Conservation (phyloP, 1,140 invertebrate species). For the Panulirus ornatus region DNA sequence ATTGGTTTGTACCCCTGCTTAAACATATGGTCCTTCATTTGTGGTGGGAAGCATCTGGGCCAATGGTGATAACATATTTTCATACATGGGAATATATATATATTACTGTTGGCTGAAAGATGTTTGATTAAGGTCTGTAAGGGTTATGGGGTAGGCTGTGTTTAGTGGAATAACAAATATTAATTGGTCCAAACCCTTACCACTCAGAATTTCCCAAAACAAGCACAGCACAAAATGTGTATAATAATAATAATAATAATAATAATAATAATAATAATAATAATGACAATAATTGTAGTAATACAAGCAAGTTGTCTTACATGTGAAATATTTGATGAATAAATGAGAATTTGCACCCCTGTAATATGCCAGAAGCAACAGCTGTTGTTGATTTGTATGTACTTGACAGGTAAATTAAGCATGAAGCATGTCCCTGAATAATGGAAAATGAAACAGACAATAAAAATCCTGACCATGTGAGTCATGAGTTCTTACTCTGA, state of each 20-base stretch:
- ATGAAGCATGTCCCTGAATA: not conserved
- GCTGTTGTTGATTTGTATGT: constrained; percentile 5
- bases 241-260: constrained; percentile 19
- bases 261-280: not conserved
- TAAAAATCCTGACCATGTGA: no score
- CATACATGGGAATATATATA: not conserved
- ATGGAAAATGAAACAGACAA: no score
- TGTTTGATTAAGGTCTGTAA: constrained; percentile 9
- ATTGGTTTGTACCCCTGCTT: constrained; percentile 43
- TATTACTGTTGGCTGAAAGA: constrained; percentile 1
- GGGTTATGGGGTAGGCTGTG: constrained; percentile 11
- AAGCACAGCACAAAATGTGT: constrained; percentile 38
- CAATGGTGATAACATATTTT: constrained; percentile 20
- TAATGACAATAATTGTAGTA: constrained; percentile 12
- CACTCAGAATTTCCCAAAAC: constrained; percentile 41
- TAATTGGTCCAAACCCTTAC: constrained; percentile 53
- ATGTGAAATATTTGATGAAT: constrained; percentile 1
- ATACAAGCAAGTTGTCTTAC: not conserved
- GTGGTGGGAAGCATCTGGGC: constrained; percentile 39
- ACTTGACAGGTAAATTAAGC: no score
- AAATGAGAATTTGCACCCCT: constrained; percentile 4
- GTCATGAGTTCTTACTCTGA: no score
- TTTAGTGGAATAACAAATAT: constrained; percentile 25
- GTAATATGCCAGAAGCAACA: constrained; percentile 13
- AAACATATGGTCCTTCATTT: constrained; percentile 19